Conservation (phyloP, 2,113 vertebrate species). For the Dasypus novemcinctus region DNA sequence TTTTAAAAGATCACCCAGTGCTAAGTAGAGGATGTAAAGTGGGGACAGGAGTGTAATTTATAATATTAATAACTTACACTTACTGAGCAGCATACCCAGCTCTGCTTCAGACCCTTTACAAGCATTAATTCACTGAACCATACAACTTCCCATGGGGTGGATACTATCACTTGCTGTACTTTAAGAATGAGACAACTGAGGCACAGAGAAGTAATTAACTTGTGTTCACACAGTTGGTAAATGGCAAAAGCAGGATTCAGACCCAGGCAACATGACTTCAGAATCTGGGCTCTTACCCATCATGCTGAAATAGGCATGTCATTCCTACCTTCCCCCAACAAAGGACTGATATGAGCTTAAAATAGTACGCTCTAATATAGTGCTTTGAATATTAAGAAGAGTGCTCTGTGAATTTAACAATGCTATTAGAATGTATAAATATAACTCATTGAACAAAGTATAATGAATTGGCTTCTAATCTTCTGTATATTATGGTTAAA, state of each 20-base stretch:
- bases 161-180: neutral
- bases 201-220: neutral
- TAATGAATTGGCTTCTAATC: slow-evolving; percentile 75
- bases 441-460: slow-evolving; percentile 70
- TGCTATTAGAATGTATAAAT: slow-evolving; percentile 69
- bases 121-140: neutral
- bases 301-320: slow-evolving; percentile 12
- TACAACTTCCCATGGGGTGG: rapidly evolving
- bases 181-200: neutral
- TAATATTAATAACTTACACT: neutral
- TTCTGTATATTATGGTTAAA: slow-evolving; percentile 74
- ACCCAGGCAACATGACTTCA: neutral
- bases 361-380: slow-evolving; percentile 62
- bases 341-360: slow-evolving; percentile 65
- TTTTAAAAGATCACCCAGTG: neutral
- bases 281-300: slow-evolving; percentile 28
- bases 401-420: slow-evolving; percentile 59
- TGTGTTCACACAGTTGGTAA: neutral
- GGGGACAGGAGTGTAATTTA: neutral
- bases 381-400: slow-evolving; percentile 72
- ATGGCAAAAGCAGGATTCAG: neutral
- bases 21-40: neutral
- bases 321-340: slow-evolving; percentile 45
- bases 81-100: neutral
- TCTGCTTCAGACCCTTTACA: neutral